phyloP scores from a whole-genome alignment of 2,113 vertebrate species.

The Cavia porcellus region DNA sequence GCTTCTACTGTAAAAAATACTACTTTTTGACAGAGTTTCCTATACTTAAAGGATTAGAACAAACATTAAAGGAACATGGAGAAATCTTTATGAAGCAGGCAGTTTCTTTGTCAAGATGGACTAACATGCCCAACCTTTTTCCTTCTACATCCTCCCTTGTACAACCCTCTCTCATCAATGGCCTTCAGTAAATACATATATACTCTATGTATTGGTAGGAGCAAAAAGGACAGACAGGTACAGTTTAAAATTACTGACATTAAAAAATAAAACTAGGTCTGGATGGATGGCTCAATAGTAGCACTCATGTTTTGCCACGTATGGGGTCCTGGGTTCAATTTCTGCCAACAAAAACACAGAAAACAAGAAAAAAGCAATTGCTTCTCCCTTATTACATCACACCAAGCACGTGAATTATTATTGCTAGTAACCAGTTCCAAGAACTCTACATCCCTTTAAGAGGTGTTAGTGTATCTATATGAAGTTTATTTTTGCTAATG shows the following conservation, averaged over 20 bases:
- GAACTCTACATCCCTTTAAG: slow-evolving; percentile 11
- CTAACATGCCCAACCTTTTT: not conserved
- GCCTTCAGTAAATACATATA: slow-evolving; percentile 21
- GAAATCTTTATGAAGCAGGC: not conserved
- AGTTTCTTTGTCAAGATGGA: slow-evolving; percentile 14
- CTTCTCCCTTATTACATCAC: not conserved
- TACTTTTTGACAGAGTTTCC: not conserved
- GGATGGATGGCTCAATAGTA: not conserved
- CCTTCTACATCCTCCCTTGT: not conserved
- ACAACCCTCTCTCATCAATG: not conserved
- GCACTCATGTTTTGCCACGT: not conserved
- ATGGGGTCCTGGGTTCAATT: not conserved
- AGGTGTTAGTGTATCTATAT: not conserved
- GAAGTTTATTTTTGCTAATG: slow-evolving; percentile 39
- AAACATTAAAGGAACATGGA: not conserved
- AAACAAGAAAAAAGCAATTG: not conserved
- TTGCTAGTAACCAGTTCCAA: slow-evolving; percentile 27
- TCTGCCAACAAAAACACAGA: not conserved
- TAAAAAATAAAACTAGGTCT: not conserved
- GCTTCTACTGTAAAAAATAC: not conserved
- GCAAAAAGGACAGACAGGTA: not conserved
- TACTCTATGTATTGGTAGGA: not conserved
- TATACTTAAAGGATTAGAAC: not conserved
- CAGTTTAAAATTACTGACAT: slow-evolving; percentile 10
- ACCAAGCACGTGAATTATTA: slow-evolving; percentile 44